Evolutionary conservation across 2,797 vertebrate genomes (phyloP), one percentile per base, ranked within the genome.

Genomic region (Podarcis siculus): DNA sequence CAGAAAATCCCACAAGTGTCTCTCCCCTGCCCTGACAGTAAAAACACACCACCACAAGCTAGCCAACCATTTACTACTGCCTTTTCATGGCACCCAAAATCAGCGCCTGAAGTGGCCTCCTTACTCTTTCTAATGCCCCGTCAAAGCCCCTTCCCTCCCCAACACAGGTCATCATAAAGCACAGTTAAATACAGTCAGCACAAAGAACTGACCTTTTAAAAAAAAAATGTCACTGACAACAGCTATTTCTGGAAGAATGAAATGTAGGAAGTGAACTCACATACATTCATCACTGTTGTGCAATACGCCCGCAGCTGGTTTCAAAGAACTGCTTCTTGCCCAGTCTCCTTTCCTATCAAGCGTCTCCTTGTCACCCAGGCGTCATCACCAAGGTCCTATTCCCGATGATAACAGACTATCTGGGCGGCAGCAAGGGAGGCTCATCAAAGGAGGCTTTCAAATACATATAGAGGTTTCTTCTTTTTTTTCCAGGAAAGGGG

Each of bases 281-380:
- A 30, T 17, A 30, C 72, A 39, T 78, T 77, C 69, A 8, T 71
- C 49, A 66, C 39, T 32, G 19, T 85, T 71, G 82, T 64, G 72
- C 17, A 77, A 66, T 49, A 17, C 12, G n/a, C 37, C 64, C 25
- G 37, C n/a, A 39, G 37, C 64, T 72, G 37, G 42, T 69, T 19
- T 69, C 82, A 35, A 2, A 75, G 25, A 77, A 66, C 42, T 0
- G 12, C 55, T 75, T 37, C 4, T 72, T 39, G 25, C 23, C 13
- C 32, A 45, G 27, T 15, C 30, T 37, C 45, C 21, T 35, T 66
- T 72, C n/a, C 17, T 69, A 61, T 85, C 45, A 45, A 61, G 15
- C 37, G 72, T 64, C 86, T 67, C 78, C 42, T 86, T 85, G 78
- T 85, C 88, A 72, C 25, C 72, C 32, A 42, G 15, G 64, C 55